Evolutionary conservation across 2,113 vertebrate genomes (phyloP).

Genomic region (Isurus oxyrinchus): DNA sequence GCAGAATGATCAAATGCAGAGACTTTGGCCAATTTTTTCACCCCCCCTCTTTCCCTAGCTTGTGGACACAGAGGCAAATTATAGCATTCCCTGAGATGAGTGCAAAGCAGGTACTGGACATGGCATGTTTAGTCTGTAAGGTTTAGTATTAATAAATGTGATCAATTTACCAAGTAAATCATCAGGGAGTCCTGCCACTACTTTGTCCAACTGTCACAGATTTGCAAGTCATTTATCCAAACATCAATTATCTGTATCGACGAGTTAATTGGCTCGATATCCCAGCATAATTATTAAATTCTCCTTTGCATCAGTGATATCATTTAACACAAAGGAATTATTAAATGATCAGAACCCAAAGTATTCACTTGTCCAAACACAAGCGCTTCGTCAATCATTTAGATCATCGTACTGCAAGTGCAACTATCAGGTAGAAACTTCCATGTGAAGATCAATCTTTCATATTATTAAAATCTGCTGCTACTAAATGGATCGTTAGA

Average conservation of each 20-base stretch:
- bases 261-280: neutral
- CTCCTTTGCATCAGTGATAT: neutral
- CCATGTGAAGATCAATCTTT: too few species aligned
- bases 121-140: neutral
- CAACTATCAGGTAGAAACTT: neutral
- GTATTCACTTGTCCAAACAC: neutral
- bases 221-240: neutral
- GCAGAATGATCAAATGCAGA: neutral
- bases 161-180: neutral
- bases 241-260: neutral
- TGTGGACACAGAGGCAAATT: neutral
- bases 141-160: neutral
- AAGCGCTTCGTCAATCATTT: neutral
- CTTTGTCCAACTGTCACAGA: neutral
- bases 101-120: neutral
- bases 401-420: neutral
- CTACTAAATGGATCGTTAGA: neutral
- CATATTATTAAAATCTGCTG: neutral
- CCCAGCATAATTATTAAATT: conserved; percentile 1
- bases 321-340: conserved; percentile 13
- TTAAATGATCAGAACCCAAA: neutral
- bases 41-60: neutral
- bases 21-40: too few species aligned
- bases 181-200: neutral
- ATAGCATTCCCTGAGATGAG: neutral